These are phyloP conservation scores for Drosophila serrata DNA, from an alignment of 1,140 invertebrate species.

Conservation along the genomic window DNA sequence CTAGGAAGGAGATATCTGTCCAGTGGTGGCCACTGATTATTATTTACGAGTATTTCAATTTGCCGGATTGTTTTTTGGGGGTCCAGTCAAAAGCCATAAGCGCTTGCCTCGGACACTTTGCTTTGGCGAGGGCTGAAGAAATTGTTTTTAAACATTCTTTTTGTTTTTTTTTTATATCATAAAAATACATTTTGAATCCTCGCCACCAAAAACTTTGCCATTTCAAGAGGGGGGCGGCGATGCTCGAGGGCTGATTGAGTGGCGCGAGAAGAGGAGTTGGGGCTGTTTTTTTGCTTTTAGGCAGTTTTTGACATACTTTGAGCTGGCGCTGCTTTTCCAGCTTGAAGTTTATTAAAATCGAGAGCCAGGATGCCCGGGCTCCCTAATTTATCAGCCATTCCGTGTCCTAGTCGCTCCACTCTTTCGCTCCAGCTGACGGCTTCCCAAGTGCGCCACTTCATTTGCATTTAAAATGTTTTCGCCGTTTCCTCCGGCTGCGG, in stretches of 20 bases:
- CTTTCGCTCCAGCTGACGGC: slow-evolving; percentile 58
- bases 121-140: slow-evolving; percentile 25
- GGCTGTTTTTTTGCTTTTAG: slow-evolving; percentile 48
- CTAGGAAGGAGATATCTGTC: slow-evolving; percentile 27
- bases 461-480: slow-evolving; percentile 83
- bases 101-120: slow-evolving; percentile 46
- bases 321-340: slow-evolving; percentile 14
- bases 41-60: slow-evolving; percentile 76
- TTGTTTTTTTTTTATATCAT: slow-evolving; percentile 48
- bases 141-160: slow-evolving; percentile 71
- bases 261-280: not conserved
- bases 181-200: slow-evolving; percentile 67
- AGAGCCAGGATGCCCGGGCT: slow-evolving; percentile 30
- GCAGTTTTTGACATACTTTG: slow-evolving; percentile 56
- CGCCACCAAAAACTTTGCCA: slow-evolving; percentile 65
- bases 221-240: slow-evolving; percentile 55
- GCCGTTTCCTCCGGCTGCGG: not conserved
- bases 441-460: slow-evolving; percentile 76
- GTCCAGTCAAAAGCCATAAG: slow-evolving; percentile 62
- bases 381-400: slow-evolving; percentile 72
- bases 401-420: slow-evolving; percentile 13
- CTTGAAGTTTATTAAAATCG: slow-evolving; percentile 73
- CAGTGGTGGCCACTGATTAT: slow-evolving; percentile 60
- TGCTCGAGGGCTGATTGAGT: slow-evolving; percentile 17
- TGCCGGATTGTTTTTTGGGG: slow-evolving; percentile 56